A percentile compares a stretch with the other conserved stretches of the same genome.
Conservation (phyloP, 2,888 invertebrate species). For the Nomada ferruginata region DNA sequence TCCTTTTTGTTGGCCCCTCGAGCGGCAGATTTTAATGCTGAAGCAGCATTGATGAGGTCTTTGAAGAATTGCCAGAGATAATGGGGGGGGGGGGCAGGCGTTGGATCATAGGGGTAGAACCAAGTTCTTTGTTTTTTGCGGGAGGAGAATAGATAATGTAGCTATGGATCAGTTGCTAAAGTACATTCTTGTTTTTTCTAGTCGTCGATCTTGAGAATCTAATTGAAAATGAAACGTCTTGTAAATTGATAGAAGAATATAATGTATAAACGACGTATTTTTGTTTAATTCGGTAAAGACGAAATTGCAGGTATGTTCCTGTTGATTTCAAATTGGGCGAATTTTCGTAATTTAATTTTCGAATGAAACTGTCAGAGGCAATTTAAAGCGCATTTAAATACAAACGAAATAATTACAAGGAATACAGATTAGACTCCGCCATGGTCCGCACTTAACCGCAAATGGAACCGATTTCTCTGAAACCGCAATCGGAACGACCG, state of each 20-base stretch:
- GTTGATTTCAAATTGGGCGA: too few species aligned
- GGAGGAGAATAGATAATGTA: neutral
- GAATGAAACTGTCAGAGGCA: too few species aligned
- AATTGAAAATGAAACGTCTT: too few species aligned
- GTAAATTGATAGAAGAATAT: too few species aligned
- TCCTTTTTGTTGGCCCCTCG: neutral
- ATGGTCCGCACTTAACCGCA: neutral
- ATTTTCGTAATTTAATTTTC: too few species aligned
- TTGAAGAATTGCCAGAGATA: neutral
- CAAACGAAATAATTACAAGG: neutral
- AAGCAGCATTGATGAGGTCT: conserved; percentile 9
- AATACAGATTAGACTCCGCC: neutral
- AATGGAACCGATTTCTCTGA: conserved; percentile 22
- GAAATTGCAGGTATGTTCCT: too few species aligned
- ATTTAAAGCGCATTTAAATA: too few species aligned
- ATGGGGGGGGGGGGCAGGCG: neutral
- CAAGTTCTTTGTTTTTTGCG: neutral
- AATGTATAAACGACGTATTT: too few species aligned
- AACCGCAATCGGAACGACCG: conserved; percentile 12
- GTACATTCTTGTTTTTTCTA: too few species aligned
- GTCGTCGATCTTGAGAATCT: too few species aligned
- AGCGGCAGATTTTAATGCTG: conserved; percentile 19
- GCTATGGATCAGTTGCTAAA: neutral
- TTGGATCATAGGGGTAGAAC: neutral
- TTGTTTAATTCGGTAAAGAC: too few species aligned